phyloP scores from a whole-genome alignment of 2,113 vertebrate species.

The Sakesphorus luctuosus region DNA sequence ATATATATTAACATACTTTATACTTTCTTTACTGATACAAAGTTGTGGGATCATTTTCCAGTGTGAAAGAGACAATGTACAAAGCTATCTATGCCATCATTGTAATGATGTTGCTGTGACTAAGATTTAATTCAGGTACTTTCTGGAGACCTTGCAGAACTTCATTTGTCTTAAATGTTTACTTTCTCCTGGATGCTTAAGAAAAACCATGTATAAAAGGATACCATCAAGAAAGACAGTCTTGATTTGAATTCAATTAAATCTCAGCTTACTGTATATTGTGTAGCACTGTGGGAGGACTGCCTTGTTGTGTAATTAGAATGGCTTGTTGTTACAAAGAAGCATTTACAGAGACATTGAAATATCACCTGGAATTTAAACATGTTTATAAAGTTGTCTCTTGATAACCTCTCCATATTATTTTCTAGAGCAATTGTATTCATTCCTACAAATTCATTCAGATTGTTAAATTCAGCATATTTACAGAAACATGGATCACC shows the following conservation, averaged over 20 bases:
- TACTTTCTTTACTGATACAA: neutral
- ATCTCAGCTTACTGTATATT: neutral
- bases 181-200: neutral
- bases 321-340: neutral
- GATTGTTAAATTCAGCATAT: neutral
- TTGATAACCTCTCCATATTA: neutral
- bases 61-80: neutral
- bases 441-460: neutral
- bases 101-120: neutral
- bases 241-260: neutral
- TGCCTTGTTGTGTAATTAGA: slow-evolving; percentile 20
- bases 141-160: neutral
- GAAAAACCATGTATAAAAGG: neutral
- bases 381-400: neutral
- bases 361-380: slow-evolving; percentile 23
- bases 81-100: neutral
- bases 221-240: neutral
- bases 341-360: slow-evolving; percentile 25
- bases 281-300: neutral
- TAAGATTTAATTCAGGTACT: neutral
- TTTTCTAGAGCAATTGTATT: slow-evolving; percentile 1
- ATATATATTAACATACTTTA: neutral
- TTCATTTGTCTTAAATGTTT: neutral
- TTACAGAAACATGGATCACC: neutral
- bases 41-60: neutral